A percentile compares a stretch with the other conserved stretches of the same genome.
Evolutionary conservation across 1,140 invertebrate genomes (phyloP).

Genomic region (Eubasilissa regina): DNA sequence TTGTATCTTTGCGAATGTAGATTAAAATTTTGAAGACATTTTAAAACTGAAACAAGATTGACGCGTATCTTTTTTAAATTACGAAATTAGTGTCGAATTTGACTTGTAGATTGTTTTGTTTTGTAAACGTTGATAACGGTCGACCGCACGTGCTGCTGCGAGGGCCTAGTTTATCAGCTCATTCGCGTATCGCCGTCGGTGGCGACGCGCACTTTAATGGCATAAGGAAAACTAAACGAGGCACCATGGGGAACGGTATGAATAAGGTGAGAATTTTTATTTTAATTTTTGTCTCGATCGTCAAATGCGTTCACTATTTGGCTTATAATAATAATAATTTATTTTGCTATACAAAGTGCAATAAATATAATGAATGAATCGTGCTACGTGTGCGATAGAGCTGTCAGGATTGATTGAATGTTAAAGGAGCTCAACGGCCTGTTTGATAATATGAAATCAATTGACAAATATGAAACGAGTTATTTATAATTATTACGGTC

Average conservation of each 20-base stretch:
- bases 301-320: too few relatives aligned
- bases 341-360: too few relatives aligned
- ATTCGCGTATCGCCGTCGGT: background rate
- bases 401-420: too few relatives aligned
- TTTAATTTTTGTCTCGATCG: background rate
- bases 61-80: conserved; percentile 31
- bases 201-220: background rate
- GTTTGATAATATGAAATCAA: too few relatives aligned
- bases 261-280: conserved; percentile 77
- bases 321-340: too few relatives aligned
- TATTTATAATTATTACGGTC: too few relatives aligned
- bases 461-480: too few relatives aligned
- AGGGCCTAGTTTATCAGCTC: background rate
- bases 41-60: background rate
- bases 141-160: background rate
- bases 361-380: too few relatives aligned
- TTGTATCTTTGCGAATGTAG: too few relatives aligned
- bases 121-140: conserved; percentile 8
- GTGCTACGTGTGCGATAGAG: too few relatives aligned
- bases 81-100: conserved; percentile 11
- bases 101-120: conserved; percentile 25
- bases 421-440: too few relatives aligned
- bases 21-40: background rate
- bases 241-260: conserved; percentile 83
- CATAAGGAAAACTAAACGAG: background rate